Conservation (phyloP, 2,797 vertebrate species). For the Synanceia verrucosa region DNA sequence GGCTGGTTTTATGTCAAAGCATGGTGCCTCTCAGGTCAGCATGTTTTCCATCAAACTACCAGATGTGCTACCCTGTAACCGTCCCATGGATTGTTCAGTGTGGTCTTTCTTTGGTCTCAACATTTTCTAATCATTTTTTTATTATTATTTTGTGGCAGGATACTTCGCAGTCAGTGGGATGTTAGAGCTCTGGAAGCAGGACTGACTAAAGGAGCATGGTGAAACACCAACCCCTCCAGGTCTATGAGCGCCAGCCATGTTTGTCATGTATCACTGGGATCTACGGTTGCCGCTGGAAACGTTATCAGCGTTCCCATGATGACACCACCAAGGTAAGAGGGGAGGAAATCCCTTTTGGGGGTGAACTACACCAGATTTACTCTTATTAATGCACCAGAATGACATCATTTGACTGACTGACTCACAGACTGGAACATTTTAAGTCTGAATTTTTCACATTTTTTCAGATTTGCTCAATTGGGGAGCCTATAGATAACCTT, state of each 20-base stretch:
- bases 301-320: slow-evolving; percentile 98
- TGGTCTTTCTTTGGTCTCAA: background rate
- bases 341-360: background rate
- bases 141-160: slow-evolving; percentile 58
- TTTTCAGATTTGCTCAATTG: no score
- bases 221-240: slow-evolving; percentile 98
- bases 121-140: background rate
- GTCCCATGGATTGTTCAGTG: background rate
- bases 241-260: slow-evolving; percentile 98
- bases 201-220: slow-evolving; percentile 94
- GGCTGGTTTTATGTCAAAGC: slow-evolving; percentile 18
- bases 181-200: slow-evolving; percentile 77
- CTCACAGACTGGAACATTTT: no score
- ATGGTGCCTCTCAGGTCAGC: slow-evolving; percentile 17
- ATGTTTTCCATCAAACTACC: slow-evolving; percentile 37
- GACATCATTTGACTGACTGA: slow-evolving; percentile 19
- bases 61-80: slow-evolving; percentile 1
- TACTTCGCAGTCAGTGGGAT: slow-evolving; percentile 84
- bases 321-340: slow-evolving; percentile 93
- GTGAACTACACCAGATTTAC: background rate
- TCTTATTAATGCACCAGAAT: slow-evolving; percentile 13
- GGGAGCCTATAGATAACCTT: background rate
- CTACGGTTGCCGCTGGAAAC: slow-evolving; percentile 99
- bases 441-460: background rate
- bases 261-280: slow-evolving; percentile 97